phyloP scores from a whole-genome alignment of 2,797 vertebrate genomes.

The Onychomys torridus region DNA sequence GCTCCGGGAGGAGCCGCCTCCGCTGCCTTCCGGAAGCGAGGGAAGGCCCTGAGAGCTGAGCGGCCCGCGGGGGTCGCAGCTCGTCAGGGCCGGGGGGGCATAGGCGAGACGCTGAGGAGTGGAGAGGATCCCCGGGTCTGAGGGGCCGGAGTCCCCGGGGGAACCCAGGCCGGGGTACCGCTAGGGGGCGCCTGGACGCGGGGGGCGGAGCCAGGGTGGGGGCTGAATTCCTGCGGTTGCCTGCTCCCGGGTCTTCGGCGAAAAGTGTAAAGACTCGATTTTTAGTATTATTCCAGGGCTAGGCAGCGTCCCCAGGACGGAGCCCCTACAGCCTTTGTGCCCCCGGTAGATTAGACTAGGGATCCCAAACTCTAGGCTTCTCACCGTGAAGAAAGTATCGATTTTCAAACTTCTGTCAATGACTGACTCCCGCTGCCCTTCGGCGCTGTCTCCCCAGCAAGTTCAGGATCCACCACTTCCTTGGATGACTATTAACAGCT shows the following conservation, averaged over 20 bases:
- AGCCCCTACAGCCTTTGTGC: not conserved
- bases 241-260: not conserved
- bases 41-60: not conserved
- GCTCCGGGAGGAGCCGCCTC: conserved; percentile 72
- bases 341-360: not conserved
- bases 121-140: not conserved
- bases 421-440: not conserved
- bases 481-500: not conserved
- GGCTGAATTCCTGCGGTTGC: conserved; percentile 78
- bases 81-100: not conserved
- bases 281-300: not conserved
- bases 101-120: not conserved
- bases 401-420: not conserved
- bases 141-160: not conserved
- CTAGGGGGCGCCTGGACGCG: conserved; percentile 70
- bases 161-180: not conserved
- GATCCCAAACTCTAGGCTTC: not conserved
- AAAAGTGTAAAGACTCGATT: not conserved
- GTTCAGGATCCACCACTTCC: not conserved
- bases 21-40: conserved; percentile 75
- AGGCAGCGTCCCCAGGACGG: not conserved
- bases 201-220: conserved; percentile 49
- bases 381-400: not conserved
- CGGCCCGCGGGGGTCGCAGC: not conserved
- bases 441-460: not conserved